These are phyloP conservation scores for Corythucha ciliata DNA, from an alignment of 2,888 invertebrate genomes.

Conservation along the genomic window DNA sequence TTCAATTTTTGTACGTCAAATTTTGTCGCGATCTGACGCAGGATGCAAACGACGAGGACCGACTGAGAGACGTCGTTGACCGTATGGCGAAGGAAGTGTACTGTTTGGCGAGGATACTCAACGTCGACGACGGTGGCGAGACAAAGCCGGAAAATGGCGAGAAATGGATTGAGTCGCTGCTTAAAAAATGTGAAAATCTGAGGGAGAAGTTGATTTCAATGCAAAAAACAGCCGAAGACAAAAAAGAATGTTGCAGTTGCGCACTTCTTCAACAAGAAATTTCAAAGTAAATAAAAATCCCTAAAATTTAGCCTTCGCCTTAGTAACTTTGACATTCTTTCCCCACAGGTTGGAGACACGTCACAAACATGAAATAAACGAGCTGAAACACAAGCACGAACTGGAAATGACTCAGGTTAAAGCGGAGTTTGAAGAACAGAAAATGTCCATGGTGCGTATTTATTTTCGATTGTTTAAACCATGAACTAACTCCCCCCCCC, in stretches of 20 bases:
- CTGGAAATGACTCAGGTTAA: conserved; percentile 33
- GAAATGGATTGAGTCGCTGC: conserved; percentile 45
- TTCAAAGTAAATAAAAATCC: conserved; percentile 42
- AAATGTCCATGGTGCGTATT: conserved; percentile 21
- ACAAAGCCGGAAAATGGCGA: conserved; percentile 27
- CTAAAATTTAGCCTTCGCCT: background rate
- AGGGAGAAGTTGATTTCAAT: conserved; percentile 46
- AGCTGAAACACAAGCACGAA: conserved; percentile 42
- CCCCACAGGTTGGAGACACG: conserved; percentile 36
- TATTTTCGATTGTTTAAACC: conserved; percentile 10
- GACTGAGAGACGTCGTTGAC: conserved; percentile 33
- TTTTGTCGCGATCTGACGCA: conserved; percentile 33
- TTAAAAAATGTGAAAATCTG: conserved; percentile 50
- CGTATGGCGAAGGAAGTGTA: conserved; percentile 34
- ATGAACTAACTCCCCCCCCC: background rate
- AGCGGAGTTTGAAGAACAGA: conserved; percentile 35
- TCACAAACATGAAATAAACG: conserved; percentile 37
- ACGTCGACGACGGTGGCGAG: conserved; percentile 18
- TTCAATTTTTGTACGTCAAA: conserved; percentile 36
- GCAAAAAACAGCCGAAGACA: conserved; percentile 39
- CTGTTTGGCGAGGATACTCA: conserved; percentile 26
- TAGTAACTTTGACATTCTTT: conserved; percentile 2
- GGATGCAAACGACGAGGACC: conserved; percentile 30
- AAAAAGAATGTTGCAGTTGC: conserved; percentile 44
- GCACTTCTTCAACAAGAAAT: conserved; percentile 45